Evolutionary conservation across 2,797 vertebrate genomes (phyloP), one percentile per base, ranked within the genome.

Genomic region (Sebastolobus alascanus): DNA sequence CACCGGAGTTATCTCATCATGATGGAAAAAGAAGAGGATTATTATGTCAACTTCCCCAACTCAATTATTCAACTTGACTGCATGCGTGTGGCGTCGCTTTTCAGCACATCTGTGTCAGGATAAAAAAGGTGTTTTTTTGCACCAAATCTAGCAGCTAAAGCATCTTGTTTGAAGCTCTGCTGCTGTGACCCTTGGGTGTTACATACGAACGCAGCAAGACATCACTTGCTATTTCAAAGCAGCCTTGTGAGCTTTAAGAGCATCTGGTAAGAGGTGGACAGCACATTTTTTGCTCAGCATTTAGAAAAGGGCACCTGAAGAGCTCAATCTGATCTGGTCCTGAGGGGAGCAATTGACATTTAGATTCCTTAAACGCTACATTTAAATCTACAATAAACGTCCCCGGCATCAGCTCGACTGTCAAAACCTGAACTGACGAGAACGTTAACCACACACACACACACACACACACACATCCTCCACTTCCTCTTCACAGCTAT

Each of bases 41-140:
- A 71, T 25, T 25, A 77, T 64, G 80, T 83, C 59, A 84, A 84
- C 73, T 60, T 50, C 46, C 46, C 18, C 38, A 55, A 71, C 68
- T 76, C 63, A 63, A 11, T 76, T 68, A 69, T 64, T 82, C 80
- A 80, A 29, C 79, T 20, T 25, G 14, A 59, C 67, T 68, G 59
- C 77, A 63, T 56, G 60, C 0, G 20, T 29, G 75, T 38, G 73
- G 64, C 8, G 43, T 20, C 20, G 16, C 55, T 75, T 33, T 64
- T 60, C 29, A 68, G 64, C 70, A 46, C 25, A n/a, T 77, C 38
- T 43, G 33, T 16, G 66, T 66, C 20, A 29, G 20, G 50, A 66
- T 25, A 12, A 2, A 2, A 3, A 4, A 33, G 5, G 6, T 29
- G 65, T 31, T 50, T 31, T 50, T 61, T 18, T 29, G 12, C 37